Conservation (phyloP, 2,113 vertebrate genomes). For the Siphamia tubifer region DNA sequence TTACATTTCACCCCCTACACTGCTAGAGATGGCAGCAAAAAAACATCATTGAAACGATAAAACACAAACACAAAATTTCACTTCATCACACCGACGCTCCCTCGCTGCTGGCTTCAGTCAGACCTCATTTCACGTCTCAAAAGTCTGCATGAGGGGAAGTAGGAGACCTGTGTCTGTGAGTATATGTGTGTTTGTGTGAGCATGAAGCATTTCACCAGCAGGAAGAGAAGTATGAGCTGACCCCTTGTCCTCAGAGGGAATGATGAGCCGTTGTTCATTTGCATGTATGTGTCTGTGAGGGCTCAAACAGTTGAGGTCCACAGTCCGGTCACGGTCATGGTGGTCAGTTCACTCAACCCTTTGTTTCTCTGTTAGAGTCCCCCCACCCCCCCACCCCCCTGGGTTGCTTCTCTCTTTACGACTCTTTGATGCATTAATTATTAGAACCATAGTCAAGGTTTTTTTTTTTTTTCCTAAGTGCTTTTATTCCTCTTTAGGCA, state of each 20-base stretch:
- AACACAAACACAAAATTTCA: constrained; percentile 22
- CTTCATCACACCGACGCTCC: constrained; percentile 15
- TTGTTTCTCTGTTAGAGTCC: not conserved
- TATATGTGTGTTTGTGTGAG: not conserved
- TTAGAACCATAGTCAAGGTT: no score
- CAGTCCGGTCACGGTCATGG: not conserved
- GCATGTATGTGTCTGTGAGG: constrained; percentile 5
- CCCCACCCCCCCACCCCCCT: no score
- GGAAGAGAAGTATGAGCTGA: not conserved
- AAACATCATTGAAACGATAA: not conserved
- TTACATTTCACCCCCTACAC: not conserved
- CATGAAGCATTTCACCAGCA: constrained; percentile 13
- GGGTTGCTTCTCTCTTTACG: not conserved
- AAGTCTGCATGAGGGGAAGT: constrained; percentile 31
- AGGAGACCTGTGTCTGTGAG: not conserved
- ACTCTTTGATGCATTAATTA: no score
- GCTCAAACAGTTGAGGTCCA: not conserved
- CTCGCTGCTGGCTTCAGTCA: constrained; percentile 39
- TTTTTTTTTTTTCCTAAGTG: no score
- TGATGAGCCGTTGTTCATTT: constrained; percentile 24
- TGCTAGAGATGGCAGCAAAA: not conserved
- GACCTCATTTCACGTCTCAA: constrained; percentile 56
- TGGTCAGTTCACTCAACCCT: not conserved
- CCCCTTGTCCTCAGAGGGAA: constrained; percentile 15
- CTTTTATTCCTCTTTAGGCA: no score